Evolutionary conservation across 2,113 vertebrate genomes (phyloP), one percentile per base, ranked within the genome.

Genomic region (Zosterops hypoxanthus): DNA sequence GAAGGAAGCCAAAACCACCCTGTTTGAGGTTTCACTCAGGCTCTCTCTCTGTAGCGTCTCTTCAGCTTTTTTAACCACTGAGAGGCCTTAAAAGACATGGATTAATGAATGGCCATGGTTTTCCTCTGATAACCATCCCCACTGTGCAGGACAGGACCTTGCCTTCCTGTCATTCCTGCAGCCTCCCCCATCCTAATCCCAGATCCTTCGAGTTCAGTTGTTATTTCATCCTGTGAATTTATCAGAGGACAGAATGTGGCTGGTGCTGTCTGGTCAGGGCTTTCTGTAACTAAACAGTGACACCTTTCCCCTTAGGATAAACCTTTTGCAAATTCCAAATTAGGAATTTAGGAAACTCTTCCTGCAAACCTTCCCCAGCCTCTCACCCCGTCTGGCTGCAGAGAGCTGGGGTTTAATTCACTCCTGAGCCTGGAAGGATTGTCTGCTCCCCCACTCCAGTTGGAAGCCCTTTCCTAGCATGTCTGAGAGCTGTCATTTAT

Each of bases 401-500:
- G 61, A 50, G 90, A 70, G 57, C 82, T 90, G 4, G 15, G 39
- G 6, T 85, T 92, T 79, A n/a, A 92, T 90, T 88, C 79, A 14
- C 49, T 87, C 59, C 36, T 0, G 0, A 71, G 81, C 59, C 70
- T 80, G 95, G 73, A 46, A 61, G 52, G 29, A 39, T 90, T 41
- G 2, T 36, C 80, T 83, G 73, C 80, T 89, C 73, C 63, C 1
- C 5, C 36, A 2, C 46, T 86, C 65, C 25, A 4, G 28, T 34
- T 92, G 77, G 71, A 83, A 92, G 18, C 77, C 70, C 56, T 90
- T 77, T 65, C 53, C 82, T 49, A 28, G 91, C 72, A 93, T 70
- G 80, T 68, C 94, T 87, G 88, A 94, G 88, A 93, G 64, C 63
- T 85, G 66, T 60, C 24, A 5, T 95, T 86, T 69, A 66, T 95